phyloP scores from a whole-genome alignment of 1,140 invertebrate genomes.

The Carposina sasakii region DNA sequence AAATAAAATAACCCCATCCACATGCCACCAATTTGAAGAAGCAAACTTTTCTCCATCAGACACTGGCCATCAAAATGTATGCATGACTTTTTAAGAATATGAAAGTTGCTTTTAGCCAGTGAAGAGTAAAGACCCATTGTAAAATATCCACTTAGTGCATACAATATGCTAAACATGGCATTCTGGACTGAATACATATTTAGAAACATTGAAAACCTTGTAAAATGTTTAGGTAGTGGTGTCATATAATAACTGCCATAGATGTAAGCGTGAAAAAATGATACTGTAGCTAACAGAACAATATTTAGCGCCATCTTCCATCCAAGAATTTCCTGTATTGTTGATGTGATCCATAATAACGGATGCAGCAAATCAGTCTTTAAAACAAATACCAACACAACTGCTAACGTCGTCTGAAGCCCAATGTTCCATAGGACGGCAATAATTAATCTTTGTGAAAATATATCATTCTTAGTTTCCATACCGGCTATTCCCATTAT shows the following conservation, averaged over 20 bases:
- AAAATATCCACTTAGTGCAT: conserved; percentile 74
- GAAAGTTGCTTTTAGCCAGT: conserved; percentile 70
- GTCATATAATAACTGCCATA: conserved; percentile 56
- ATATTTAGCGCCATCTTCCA: conserved; percentile 62
- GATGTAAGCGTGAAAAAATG: conserved; percentile 64
- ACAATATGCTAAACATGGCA: conserved; percentile 71
- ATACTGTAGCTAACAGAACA: conserved; percentile 48
- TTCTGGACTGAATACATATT: conserved; percentile 76
- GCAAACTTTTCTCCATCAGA: conserved; percentile 65
- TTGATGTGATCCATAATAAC: conserved; percentile 49
- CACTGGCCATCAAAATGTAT: conserved; percentile 51
- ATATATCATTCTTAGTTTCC: conserved; percentile 61
- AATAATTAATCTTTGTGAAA: conserved; percentile 52
- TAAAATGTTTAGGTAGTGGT: conserved; percentile 69
- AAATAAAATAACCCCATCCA: conserved; percentile 82
- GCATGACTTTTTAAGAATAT: conserved; percentile 64
- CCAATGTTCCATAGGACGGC: conserved; percentile 60
- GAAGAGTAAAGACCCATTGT: conserved; percentile 77
- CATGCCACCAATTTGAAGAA: conserved; percentile 77
- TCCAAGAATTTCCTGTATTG: conserved; percentile 51
- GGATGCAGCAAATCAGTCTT: conserved; percentile 54
- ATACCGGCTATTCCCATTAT: conserved; percentile 35
- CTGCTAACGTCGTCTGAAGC: conserved; percentile 51
- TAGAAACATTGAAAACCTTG: conserved; percentile 76
- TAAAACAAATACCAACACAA: conserved; percentile 50